Base-by-base conservation (phyloP, 2,888 invertebrate genomes). In the Hoplodrina blanda region DNA sequence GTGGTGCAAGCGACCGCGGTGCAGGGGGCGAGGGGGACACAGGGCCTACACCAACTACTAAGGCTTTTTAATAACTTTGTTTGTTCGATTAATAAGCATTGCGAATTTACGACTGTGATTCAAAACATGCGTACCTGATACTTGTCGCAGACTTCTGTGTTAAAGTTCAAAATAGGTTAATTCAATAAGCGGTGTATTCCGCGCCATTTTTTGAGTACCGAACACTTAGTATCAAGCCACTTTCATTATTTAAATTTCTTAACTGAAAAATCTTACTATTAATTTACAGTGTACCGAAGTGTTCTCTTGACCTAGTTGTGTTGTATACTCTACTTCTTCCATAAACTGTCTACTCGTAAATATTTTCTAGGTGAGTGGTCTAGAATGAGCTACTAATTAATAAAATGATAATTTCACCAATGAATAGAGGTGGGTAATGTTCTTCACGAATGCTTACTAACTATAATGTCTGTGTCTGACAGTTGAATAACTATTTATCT, bases 1-100 rank as follows among this genome's bases (percentile, higher is more conserved):
- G 46, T 54, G 62, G 78, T 52, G 72, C 57, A 69, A 53, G 49
- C 44, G 53, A 56, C 61, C 64, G 50, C 70, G 53, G 59, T 13
- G 49, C 19, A 15, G 15, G 8, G 2, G 17, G 11, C n/a, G 33
- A 19, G 46, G 20, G 6, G 25, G 53, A 5, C 11, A 50, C 64
- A 64, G 63, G 20, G 44, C 72, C 70, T 74, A 60, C 62, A 4
- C 25, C 10, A 64, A 54, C 61, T 88, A 87, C 88, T 90, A 85
- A 90, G 85, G 77, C 89, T 91, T 90, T 90, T 87, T 87, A 87
- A 88, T 87, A 84, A 85, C 84, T 88, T 87, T 85, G 85, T 87
- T 85, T 85, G 78, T 73, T 62, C 73, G 7, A 37, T 37, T 8
- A 37, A 25, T 25, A 25, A 25, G 37, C 37, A 41, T 2, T 13